Evolutionary conservation across 1,140 invertebrate species (phyloP).

Genomic region (Diorhabda sublineata): DNA sequence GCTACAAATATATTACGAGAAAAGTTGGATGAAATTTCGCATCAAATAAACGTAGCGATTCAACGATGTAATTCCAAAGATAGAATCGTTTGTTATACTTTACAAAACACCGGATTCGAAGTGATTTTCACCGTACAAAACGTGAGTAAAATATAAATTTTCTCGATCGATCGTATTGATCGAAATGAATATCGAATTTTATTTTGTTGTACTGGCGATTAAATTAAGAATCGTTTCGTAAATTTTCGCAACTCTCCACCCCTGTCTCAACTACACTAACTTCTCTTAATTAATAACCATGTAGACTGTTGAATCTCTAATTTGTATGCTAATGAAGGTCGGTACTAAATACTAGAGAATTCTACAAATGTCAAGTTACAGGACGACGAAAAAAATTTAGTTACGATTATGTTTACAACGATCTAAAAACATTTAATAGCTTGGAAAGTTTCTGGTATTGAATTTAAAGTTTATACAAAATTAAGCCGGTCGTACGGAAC

Average conservation of each 20-base stretch:
- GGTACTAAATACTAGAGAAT: background rate
- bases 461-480: no score
- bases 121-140: conserved; percentile 32
- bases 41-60: conserved; percentile 55
- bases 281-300: background rate
- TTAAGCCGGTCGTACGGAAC: no score
- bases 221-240: no score
- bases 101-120: conserved; percentile 57
- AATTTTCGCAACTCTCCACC: background rate
- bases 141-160: conserved; percentile 26
- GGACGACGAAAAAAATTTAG: background rate
- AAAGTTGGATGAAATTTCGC: conserved; percentile 50
- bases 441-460: no score
- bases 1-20: conserved; percentile 28
- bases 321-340: background rate
- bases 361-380: background rate
- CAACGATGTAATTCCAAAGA: conserved; percentile 58
- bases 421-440: background rate
- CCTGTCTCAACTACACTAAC: background rate
- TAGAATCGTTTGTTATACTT: conserved; percentile 60
- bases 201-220: no score
- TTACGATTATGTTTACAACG: conserved; percentile 4
- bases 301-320: conserved; percentile 2
- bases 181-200: no score
- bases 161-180: no score